Conservation (phyloP, 1,140 invertebrate species). For the Riptortus pedestris region DNA sequence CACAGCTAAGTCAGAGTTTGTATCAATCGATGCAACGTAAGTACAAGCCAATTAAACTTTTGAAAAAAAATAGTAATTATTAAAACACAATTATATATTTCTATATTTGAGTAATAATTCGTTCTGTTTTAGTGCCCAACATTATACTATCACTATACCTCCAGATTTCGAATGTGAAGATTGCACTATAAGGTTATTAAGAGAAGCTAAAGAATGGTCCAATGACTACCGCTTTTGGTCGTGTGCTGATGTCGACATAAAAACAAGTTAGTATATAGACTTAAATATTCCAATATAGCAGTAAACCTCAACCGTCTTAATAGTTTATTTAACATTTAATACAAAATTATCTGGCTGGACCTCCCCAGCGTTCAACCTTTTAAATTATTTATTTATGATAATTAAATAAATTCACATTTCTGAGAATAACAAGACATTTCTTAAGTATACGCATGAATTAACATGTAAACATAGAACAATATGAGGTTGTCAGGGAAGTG, state of each 20-base stretch:
- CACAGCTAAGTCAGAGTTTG: conserved; percentile 64
- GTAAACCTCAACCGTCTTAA: too few relatives aligned
- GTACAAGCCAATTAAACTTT: conserved; percentile 31
- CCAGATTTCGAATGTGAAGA: conserved; percentile 72
- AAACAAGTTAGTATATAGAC: conserved; percentile 31
- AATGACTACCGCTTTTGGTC: conserved; percentile 81
- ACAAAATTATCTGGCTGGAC: too few relatives aligned
- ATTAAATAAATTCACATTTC: too few relatives aligned
- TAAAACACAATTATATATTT: neutral
- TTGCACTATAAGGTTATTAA: conserved; percentile 76
- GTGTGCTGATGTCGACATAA: conserved; percentile 88
- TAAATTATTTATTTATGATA: too few relatives aligned
- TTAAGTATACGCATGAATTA: too few relatives aligned
- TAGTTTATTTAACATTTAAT: too few relatives aligned
- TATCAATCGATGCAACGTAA: conserved; percentile 66
- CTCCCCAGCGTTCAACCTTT: too few relatives aligned
- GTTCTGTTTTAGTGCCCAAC: conserved; percentile 70
- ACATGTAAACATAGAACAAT: too few relatives aligned
- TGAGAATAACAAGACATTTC: too few relatives aligned
- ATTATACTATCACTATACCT: conserved; percentile 66
- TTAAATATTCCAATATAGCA: too few relatives aligned
- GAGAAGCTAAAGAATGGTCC: conserved; percentile 84
- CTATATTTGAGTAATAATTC: too few relatives aligned
- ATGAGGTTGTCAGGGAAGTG: too few relatives aligned
- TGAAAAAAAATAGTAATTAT: neutral